phyloP scores from a whole-genome alignment of 2,113 vertebrate genomes.

The Cynopterus brachyotis region DNA sequence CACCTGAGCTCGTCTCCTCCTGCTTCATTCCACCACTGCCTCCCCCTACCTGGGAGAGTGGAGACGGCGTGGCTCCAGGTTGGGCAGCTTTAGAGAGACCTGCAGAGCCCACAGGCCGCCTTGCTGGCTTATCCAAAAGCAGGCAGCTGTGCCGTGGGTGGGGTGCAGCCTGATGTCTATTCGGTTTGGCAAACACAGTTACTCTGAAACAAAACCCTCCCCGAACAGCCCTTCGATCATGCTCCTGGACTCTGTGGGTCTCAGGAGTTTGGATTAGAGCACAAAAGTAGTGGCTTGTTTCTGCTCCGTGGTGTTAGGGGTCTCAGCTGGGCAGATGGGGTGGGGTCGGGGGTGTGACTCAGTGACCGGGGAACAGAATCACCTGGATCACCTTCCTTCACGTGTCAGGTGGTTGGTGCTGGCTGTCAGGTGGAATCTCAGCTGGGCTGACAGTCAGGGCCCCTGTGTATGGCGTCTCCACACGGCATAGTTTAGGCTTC shows the following conservation, averaged over 20 bases:
- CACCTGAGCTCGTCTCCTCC: not conserved
- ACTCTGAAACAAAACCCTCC: not conserved
- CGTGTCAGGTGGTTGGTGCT: not conserved
- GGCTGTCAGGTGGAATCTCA: not conserved
- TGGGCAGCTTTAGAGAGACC: not conserved
- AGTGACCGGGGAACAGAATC: not conserved
- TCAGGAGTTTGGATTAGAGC: not conserved
- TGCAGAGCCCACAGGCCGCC: not conserved
- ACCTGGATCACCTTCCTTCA: not conserved
- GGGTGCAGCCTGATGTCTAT: not conserved
- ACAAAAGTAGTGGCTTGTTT: not conserved
- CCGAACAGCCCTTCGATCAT: not conserved
- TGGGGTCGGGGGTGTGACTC: not conserved
- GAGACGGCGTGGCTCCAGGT: not conserved
- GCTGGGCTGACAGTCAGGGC: not conserved
- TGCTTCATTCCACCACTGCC: too few species aligned
- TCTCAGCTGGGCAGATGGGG: not conserved
- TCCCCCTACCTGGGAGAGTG: not conserved
- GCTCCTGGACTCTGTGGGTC: not conserved
- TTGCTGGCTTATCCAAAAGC: not conserved
- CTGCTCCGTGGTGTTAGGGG: not conserved
- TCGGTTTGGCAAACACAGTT: not conserved
- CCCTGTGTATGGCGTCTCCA: not conserved
- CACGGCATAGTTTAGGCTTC: not conserved
- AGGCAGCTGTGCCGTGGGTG: not conserved